These are phyloP conservation scores for Epinephelus coioides DNA, from an alignment of 2,797 vertebrate genomes.

Conservation along the genomic window DNA sequence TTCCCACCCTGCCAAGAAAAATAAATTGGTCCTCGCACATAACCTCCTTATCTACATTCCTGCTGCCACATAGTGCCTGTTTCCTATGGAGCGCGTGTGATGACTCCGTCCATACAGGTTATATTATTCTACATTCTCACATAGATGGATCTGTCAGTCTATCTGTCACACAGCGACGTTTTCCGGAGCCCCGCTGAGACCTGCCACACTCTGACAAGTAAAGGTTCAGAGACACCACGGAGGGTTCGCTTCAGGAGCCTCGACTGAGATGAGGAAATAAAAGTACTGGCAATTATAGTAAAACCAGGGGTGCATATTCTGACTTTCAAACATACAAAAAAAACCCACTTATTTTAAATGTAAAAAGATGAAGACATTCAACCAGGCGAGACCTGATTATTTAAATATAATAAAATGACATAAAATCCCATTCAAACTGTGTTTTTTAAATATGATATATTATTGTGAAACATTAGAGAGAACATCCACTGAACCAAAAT, in stretches of 20 bases:
- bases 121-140: constrained; percentile 71
- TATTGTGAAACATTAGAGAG: no score
- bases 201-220: constrained; percentile 36
- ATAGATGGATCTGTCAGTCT: constrained; percentile 67
- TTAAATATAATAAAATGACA: no score
- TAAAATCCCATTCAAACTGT: no score
- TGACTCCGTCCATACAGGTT: constrained; percentile 56
- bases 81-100: constrained; percentile 54
- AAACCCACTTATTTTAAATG: not conserved
- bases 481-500: no score
- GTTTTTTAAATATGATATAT: no score
- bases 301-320: no score
- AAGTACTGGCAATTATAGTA: no score
- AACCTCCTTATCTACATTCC: constrained; percentile 68
- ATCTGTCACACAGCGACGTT: constrained; percentile 51
- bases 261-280: not conserved
- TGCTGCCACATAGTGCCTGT: constrained; percentile 33
- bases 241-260: not conserved
- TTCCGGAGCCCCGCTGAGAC: constrained; percentile 49
- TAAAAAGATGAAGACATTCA: no score
- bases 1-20: constrained; percentile 68
- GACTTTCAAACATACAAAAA: not conserved
- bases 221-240: constrained; percentile 16
- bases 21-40: constrained; percentile 75
- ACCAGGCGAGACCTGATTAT: no score